Percentiles rank a stretch among this genome's conserved stretches.
These are phyloP conservation scores for Endomychus coccineus DNA, from an alignment of 2,888 invertebrate genomes.

Conservation along the genomic window DNA sequence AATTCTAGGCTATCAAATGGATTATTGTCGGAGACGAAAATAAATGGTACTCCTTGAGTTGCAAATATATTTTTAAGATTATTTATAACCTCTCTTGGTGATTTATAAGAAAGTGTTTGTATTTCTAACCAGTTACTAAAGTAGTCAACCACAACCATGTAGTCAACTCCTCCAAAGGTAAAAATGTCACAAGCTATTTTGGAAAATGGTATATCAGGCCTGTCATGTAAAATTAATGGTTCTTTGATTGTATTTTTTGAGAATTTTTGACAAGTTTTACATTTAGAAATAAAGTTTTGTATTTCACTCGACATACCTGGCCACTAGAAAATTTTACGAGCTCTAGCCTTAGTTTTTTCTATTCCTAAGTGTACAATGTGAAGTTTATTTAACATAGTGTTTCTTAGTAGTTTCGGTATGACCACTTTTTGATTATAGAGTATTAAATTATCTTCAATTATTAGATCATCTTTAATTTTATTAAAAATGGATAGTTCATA, in stretches of 20 bases:
- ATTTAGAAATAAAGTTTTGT: conserved; percentile 18
- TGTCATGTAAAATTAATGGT: conserved; percentile 17
- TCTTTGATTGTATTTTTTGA: conserved; percentile 17
- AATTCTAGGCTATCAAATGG: conserved; percentile 5
- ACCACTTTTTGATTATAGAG: conserved; percentile 16
- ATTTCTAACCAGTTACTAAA: conserved; percentile 17
- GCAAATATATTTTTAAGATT: conserved; percentile 5
- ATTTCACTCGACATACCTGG: conserved; percentile 29
- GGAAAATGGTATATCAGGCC: conserved; percentile 18
- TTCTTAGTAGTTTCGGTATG: conserved; percentile 20
- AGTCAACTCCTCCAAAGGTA: conserved; percentile 11
- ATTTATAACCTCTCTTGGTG: not conserved
- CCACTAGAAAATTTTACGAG: conserved; percentile 31
- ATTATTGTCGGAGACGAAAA: conserved; percentile 2
- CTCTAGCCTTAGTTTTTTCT: conserved; percentile 28
- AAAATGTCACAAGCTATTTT: conserved; percentile 20
- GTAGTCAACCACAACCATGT: conserved; percentile 19
- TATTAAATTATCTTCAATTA: not conserved
- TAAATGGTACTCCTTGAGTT: conserved; percentile 1
- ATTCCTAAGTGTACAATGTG: conserved; percentile 33
- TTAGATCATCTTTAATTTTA: conserved; percentile 9
- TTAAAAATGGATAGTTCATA: too few species aligned
- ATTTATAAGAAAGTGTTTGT: not conserved
- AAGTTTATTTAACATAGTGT: conserved; percentile 21
- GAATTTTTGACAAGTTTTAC: conserved; percentile 12